A percentile compares a stretch with the other conserved stretches of the same genome.
Conservation (phyloP, 2,888 invertebrate species). For the Homarus gammarus region DNA sequence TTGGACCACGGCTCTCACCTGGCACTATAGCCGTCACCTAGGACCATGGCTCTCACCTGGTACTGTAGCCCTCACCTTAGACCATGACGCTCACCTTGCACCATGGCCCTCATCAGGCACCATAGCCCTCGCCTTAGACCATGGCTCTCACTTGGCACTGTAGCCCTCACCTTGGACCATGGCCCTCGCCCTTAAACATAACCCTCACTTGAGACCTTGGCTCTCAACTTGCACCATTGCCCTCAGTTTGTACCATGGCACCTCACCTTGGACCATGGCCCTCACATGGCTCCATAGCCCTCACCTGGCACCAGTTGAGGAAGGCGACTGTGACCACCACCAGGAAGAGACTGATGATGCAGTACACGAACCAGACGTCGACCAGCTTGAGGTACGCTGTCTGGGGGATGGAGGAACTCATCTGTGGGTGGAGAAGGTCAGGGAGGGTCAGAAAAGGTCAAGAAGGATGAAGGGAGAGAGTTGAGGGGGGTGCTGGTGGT, state of each 20-base stretch:
- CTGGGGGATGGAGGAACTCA: constrained; percentile 54
- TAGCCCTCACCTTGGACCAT: background rate
- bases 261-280: background rate
- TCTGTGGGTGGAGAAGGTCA: constrained; percentile 8
- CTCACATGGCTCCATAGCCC: background rate
- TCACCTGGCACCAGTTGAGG: constrained; percentile 34
- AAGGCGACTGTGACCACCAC: constrained; percentile 55
- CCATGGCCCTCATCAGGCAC: background rate
- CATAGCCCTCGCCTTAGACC: too few species aligned
- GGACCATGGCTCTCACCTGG: background rate
- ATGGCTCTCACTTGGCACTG: background rate
- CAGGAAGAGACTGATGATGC: constrained; percentile 64
- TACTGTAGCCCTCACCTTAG: background rate
- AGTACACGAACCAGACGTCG: constrained; percentile 66
- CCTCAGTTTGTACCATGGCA: background rate
- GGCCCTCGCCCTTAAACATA: background rate
- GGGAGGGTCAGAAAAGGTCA: background rate
- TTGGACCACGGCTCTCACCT: too few species aligned
- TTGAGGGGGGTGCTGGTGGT: too few species aligned
- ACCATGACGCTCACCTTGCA: background rate
- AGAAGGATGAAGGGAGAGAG: background rate
- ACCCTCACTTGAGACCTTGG: background rate
- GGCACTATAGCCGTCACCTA: too few species aligned
- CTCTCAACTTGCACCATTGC: too few species aligned
- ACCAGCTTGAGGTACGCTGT: constrained; percentile 64